Base-by-base conservation (phyloP, 2,113 vertebrate species). In the Podiceps cristatus region DNA sequence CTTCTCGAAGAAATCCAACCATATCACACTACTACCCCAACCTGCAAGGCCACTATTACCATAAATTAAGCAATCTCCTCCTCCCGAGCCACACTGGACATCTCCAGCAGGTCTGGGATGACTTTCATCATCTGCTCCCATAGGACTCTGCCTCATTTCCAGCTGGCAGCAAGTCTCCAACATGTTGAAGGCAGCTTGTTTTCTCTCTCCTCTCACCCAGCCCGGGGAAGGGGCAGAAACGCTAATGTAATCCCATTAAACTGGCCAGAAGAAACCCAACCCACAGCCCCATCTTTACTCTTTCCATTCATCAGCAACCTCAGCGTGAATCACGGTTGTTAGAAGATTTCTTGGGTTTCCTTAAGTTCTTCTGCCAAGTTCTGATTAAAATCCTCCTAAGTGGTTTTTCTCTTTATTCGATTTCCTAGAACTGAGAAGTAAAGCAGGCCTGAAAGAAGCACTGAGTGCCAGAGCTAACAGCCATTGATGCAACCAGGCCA, bases 351-450 rank as follows among this genome's bases (percentile, higher is more conserved):
- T 83, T 78, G 77, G 45, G 72, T 92, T 95, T 91, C 85, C 52
- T 95, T 83, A 92, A 91, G 92, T 86, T 97, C 81, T 83, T 79
- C 94, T 88, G 86, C 90, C 96, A 97, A 91, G 66, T 77, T 96
- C 69, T 83, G 86, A 95, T 90, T 96, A 93, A 96, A 97, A 93
- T 67, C 87, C 91, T 95, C 67, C 73, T 86, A 93, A 92, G 92
- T 60, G 85, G 64, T 94, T 95, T 42, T 96, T 79, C 87, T 60
- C 76, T 93, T 88, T 49, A 94, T 91, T 92, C 23, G 14, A 79
- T 96, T 96, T 96, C 88, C 92, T 92, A 82, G 71, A 91, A 94
- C 58, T 53, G 86, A 92, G 87, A 73, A 95, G 52, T 16, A 72
- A 67, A 86, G 86, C 0, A 0, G 87, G 74, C 58, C 66, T 12